Evolutionary conservation across 2,113 vertebrate genomes (phyloP), one percentile per base, ranked within the genome.

Genomic region (Elephas maximus): DNA sequence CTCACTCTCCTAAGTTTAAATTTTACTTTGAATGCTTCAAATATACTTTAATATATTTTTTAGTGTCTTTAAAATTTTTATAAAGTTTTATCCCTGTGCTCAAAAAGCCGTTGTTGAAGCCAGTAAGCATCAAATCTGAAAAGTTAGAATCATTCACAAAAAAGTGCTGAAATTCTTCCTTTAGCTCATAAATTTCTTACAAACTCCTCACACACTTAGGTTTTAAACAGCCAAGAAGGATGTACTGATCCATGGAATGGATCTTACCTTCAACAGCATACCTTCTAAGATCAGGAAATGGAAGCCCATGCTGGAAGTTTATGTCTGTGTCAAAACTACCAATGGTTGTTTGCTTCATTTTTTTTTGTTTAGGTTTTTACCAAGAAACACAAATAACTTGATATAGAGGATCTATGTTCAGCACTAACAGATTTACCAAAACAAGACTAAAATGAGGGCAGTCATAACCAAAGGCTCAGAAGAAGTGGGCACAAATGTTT

Each of bases 11-110:
- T 81, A 90, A 81, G 24, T 81, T 93, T 48, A 94, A 90, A 51
- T 95, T 96, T 93, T 65, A 23, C 57, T 96, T 93, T 15, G 17
- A 95, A 94, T 91, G 82, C 93, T 90, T 12, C 92, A 48, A 77
- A 33, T 93, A 69, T 85, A 69, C 62, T 62, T 79, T 80, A 53
- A 90, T 78, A 76, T 86, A 93, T 94, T 81, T 86, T 97, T 90
- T 12, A 93, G 51, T 93, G 51, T 89, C 6, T 81, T 91, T 51
- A 90, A 60, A 85, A 6, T 67, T 97, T 88, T 17, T 4, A 67
- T 95, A 65, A 80, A 69, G 77, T 86, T 95, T 94, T 93, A 77
- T 91, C 90, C 37, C 81, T 81, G 6, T 95, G 63, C 53, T 78
- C 65, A 84, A 93, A 91, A 69, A 92, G 80, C 45, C 71, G 57